Base-by-base conservation (phyloP, 2,888 invertebrate genomes). In the Yponomeuta malinellus region DNA sequence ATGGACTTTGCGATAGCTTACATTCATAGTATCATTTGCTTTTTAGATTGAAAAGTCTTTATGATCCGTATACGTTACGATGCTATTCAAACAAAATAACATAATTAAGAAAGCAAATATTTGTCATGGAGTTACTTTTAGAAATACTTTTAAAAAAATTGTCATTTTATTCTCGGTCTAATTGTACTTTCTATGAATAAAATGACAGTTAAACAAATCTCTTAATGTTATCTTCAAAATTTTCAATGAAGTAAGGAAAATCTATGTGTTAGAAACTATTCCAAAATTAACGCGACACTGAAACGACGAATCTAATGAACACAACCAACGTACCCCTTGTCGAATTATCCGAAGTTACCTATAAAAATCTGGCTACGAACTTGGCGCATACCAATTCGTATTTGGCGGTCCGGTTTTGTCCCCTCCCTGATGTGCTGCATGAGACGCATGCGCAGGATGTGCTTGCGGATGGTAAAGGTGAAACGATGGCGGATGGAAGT, bases 401-500 rank as follows among this genome's bases (percentile, higher is more conserved):
- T 95, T 93, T 71, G 95, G 93, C 72, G 94, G 94, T 77, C 86
- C 93, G 81, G 95, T 95, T 90, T 96, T 96, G 73, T 92, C 91
- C 75, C 85, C 84, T 29, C 86, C 73, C 76, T 90, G 90, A 76
- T 91, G 90, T 33, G 72, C 31, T 5, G 91, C 76, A 77, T 91
- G 91, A 63, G 90, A 81, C n/a, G 89, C 78, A 71, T 91, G 91
- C 31, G 90, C 86, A 1, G 70, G 71, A 73, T 91, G 90, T 69
- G 91, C 86, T 75, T 92, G 92, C 15, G 96, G 95, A 84, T 98
- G 98, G 86, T 98, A 98, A 65, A 98, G 93, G 88, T 98, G 98
- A 86, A 98, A 98, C 70, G 97, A 96, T 68, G 91, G 89, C 59
- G 92, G 92, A 82, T 96, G 96, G 90, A 97, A 97, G 86, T 97